These are phyloP conservation scores for Lagodon rhomboides DNA, from an alignment of 2,797 vertebrate genomes.

Conservation along the genomic window DNA sequence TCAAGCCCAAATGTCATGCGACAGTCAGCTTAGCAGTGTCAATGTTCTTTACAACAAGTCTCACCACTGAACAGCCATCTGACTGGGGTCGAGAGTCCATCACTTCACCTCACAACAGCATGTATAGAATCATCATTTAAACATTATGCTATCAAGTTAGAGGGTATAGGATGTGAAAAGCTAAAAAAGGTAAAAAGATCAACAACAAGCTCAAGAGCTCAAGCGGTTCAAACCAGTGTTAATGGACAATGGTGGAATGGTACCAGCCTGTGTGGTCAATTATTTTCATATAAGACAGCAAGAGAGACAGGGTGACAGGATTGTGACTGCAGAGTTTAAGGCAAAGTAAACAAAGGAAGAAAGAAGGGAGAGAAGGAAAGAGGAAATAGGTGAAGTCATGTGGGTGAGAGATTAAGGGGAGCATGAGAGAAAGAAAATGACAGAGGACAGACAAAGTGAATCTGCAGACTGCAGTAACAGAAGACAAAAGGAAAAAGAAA, in stretches of 20 bases:
- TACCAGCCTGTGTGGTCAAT: not conserved
- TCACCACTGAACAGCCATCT: too few relatives aligned
- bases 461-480: slow-evolving; percentile 37
- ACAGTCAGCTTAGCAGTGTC: too few relatives aligned
- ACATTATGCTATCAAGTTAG: too few relatives aligned
- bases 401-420: slow-evolving; percentile 24
- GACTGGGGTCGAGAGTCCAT: too few relatives aligned
- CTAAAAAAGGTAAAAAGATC: too few relatives aligned
- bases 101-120: too few relatives aligned
- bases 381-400: slow-evolving; percentile 37
- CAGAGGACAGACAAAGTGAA: slow-evolving; percentile 34
- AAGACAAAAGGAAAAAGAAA: slow-evolving; percentile 30
- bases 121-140: too few relatives aligned
- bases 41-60: too few relatives aligned
- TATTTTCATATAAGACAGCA: not conserved
- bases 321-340: not conserved
- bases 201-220: too few relatives aligned
- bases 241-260: not conserved
- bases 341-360: slow-evolving; percentile 20
- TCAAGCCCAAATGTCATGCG: too few relatives aligned
- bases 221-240: not conserved
- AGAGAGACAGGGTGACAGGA: not conserved
- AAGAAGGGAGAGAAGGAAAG: slow-evolving; percentile 6
- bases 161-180: too few relatives aligned
- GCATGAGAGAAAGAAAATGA: not conserved